A percentile compares a stretch with the other conserved stretches of the same genome.
Evolutionary conservation across 2,888 invertebrate species (phyloP).

Genomic region (Brachyptera putata): DNA sequence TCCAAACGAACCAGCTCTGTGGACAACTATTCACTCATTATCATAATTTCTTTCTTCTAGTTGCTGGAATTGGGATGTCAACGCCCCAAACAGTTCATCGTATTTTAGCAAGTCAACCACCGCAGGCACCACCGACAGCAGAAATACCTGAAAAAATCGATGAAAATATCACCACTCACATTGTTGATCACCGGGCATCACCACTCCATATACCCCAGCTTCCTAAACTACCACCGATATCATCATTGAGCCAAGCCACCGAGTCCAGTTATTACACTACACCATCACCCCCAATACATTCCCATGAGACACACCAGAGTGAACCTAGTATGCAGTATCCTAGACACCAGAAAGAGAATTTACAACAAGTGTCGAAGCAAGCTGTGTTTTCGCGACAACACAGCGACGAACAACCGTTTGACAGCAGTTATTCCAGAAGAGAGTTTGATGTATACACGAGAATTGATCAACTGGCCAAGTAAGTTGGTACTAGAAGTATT

Average conservation of each 20-base stretch:
- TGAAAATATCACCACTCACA: no score
- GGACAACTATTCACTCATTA: no score
- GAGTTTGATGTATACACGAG: slow-evolving; percentile 53
- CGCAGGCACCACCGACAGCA: slow-evolving; percentile 20
- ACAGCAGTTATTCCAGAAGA: slow-evolving; percentile 35
- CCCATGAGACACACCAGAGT: slow-evolving; percentile 28
- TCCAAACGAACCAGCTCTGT: no score
- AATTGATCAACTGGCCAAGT: slow-evolving; percentile 64
- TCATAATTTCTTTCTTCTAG: no score
- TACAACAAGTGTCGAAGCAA: slow-evolving; percentile 1
- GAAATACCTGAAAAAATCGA: slow-evolving; percentile 37
- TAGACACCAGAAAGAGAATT: slow-evolving; percentile 19
- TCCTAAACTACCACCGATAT: slow-evolving; percentile 36
- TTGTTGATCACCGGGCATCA: no score
- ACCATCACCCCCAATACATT: slow-evolving; percentile 44
- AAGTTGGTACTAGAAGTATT: slow-evolving; percentile 41
- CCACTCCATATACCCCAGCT: no score
- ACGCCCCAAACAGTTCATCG: no score
- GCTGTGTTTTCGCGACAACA: slow-evolving; percentile 23
- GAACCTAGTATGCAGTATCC: slow-evolving; percentile 16
- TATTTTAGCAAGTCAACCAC: no score
- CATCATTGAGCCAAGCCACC: slow-evolving; percentile 34
- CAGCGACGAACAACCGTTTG: slow-evolving; percentile 40
- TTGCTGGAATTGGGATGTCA: no score
- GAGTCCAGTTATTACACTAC: slow-evolving; percentile 47